Percentiles rank a stretch among this genome's conserved stretches.
These are phyloP conservation scores for Brachionus plicatilis DNA, from an alignment of 1,140 invertebrate genomes.

Conservation along the genomic window DNA sequence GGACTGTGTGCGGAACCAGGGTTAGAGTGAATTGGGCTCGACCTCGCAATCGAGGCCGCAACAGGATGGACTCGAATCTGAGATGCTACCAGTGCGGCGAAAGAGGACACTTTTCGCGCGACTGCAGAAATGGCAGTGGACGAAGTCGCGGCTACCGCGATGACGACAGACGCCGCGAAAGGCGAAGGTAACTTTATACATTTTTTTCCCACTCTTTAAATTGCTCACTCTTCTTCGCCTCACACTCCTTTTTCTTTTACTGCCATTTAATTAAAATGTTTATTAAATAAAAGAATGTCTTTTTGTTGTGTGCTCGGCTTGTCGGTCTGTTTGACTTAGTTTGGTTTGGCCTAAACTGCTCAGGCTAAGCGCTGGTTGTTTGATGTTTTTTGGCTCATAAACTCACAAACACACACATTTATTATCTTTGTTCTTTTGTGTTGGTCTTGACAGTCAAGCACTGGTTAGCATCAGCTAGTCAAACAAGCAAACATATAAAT, in stretches of 20 bases:
- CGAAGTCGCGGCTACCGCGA: conserved; percentile 5
- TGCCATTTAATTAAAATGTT: not conserved
- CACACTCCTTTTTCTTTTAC: not conserved
- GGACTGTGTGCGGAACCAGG: conserved; percentile 39
- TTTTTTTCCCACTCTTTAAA: not conserved
- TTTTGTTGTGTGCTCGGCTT: not conserved
- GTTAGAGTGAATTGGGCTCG: conserved; percentile 50
- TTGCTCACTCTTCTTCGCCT: not conserved
- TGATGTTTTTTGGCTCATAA: not conserved
- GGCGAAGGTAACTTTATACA: not conserved
- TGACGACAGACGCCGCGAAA: not conserved
- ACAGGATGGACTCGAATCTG: conserved; percentile 46
- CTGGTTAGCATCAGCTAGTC: not conserved
- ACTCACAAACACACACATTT: not conserved
- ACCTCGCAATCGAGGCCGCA: conserved; percentile 48
- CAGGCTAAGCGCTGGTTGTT: not conserved
- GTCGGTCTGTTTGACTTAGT: conserved; percentile 22
- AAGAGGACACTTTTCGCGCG: conserved; percentile 49
- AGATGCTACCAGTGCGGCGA: conserved; percentile 53
- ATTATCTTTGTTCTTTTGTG: not conserved
- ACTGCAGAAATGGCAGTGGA: not conserved
- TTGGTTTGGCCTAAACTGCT: not conserved
- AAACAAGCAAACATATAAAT: not conserved
- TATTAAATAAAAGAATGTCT: conserved; percentile 30
- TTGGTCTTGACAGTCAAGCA: not conserved